Percentiles rank a stretch among this genome's conserved stretches.
phyloP scores from a whole-genome alignment of 2,797 vertebrate species.

The Sphaeramia orbicularis region DNA sequence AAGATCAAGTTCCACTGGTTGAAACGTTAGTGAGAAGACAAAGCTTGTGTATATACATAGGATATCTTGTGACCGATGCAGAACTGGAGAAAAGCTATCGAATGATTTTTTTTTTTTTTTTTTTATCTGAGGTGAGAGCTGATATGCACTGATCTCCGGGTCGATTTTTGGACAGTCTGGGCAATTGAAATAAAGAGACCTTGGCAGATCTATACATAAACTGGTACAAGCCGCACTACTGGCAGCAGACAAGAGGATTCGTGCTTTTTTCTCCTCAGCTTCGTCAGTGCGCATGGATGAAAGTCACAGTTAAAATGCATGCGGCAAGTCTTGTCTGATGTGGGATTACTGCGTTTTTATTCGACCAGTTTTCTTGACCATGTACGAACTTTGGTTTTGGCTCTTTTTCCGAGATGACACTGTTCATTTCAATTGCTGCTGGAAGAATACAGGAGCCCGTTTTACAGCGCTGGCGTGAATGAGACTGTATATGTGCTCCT shows the following conservation, averaged over 20 bases:
- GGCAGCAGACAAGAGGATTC: constrained; percentile 68
- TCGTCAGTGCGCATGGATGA: constrained; percentile 73
- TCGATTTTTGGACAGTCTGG: constrained; percentile 47
- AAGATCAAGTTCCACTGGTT: constrained; percentile 83
- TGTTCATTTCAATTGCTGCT: constrained; percentile 53
- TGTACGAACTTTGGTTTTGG: constrained; percentile 77
- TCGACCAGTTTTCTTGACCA: constrained; percentile 32
- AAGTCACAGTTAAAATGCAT: constrained; percentile 75
- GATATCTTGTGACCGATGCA: constrained; percentile 36
- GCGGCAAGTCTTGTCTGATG: constrained; percentile 64
- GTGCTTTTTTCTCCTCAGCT: constrained; percentile 57
- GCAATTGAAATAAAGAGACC: constrained; percentile 65
- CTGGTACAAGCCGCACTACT: constrained; percentile 78
- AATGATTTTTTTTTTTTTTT: too few species aligned
- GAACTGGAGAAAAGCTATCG: constrained; percentile 34
- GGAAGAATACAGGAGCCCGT: constrained; percentile 65
- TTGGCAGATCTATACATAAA: constrained; percentile 68
- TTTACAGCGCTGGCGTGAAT: constrained; percentile 57
- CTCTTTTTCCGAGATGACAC: constrained; percentile 72
- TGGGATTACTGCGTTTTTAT: constrained; percentile 66
- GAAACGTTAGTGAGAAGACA: constrained; percentile 67
- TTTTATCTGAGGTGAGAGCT: constrained; percentile 4
- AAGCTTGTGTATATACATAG: constrained; percentile 22
- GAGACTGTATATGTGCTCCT: constrained; percentile 34
- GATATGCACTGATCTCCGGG: constrained; percentile 32